Evolutionary conservation across 2,797 vertebrate species (phyloP).

Genomic region (Argya squamiceps): DNA sequence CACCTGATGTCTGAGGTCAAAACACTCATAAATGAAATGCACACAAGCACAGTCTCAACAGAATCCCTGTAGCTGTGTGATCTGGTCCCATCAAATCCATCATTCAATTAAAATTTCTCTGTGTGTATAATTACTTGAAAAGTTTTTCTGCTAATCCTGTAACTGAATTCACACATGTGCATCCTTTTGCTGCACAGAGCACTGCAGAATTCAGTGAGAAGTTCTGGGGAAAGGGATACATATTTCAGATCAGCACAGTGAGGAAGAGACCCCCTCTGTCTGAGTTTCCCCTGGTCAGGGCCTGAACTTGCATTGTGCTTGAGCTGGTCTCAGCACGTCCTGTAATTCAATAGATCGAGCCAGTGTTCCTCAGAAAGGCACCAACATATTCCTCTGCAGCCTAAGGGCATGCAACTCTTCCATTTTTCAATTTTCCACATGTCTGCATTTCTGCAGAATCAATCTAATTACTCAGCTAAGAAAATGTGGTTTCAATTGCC

Average conservation of each 20-base stretch:
- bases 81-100: not conserved
- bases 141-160: not conserved
- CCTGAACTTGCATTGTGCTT: not conserved
- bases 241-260: not conserved
- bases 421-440: conserved; percentile 50
- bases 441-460: not conserved
- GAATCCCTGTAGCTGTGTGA: not conserved
- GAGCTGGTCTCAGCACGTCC: not conserved
- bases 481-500: conserved; percentile 10
- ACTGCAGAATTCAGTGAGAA: not conserved
- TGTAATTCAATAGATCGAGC: not conserved
- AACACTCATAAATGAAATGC: not conserved
- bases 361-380: not conserved
- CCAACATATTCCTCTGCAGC: not conserved
- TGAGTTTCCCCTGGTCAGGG: not conserved
- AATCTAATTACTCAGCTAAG: conserved; percentile 21
- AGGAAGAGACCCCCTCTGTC: not conserved
- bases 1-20: not conserved
- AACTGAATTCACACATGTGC: not conserved
- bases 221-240: not conserved
- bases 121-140: not conserved
- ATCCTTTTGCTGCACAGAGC: not conserved
- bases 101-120: not conserved
- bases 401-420: not conserved
- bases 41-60: not conserved